Percentiles rank a stretch among this genome's conserved stretches.
Evolutionary conservation across 2,888 invertebrate species (phyloP).

Genomic region (Epistrophella euchroma): DNA sequence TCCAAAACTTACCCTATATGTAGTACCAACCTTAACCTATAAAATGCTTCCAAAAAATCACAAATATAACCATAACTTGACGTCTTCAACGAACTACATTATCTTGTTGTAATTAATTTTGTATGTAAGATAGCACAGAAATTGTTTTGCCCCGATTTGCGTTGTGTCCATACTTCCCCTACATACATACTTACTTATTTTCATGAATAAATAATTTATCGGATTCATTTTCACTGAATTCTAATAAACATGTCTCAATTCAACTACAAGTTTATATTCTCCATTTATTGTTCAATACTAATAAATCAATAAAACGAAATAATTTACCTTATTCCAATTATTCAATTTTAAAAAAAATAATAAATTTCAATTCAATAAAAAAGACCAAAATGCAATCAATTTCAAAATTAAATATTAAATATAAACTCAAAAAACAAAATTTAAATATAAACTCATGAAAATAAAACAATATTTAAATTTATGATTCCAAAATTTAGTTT

Average conservation of each 20-base stretch:
- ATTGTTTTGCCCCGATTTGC: no score
- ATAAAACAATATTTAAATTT: not conserved
- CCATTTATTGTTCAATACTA: not conserved
- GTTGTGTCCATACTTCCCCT: no score
- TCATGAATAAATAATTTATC: no score
- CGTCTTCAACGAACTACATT: no score
- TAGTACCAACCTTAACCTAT: no score
- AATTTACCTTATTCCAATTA: constrained; percentile 4
- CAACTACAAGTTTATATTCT: not conserved
- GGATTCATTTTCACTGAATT: no score
- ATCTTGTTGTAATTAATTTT: no score
- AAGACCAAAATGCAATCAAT: not conserved
- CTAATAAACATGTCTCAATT: not conserved
- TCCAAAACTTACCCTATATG: no score
- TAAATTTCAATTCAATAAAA: not conserved
- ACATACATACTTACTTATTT: no score
- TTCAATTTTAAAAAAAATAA: not conserved
- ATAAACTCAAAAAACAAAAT: not conserved
- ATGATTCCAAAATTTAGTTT: constrained; percentile 1
- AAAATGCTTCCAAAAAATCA: no score
- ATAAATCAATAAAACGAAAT: not conserved
- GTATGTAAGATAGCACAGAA: no score
- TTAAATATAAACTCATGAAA: not conserved
- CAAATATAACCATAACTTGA: no score
- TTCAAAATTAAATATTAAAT: not conserved